Conservation (phyloP, 2,888 invertebrate genomes). For the Sesia apiformis region DNA sequence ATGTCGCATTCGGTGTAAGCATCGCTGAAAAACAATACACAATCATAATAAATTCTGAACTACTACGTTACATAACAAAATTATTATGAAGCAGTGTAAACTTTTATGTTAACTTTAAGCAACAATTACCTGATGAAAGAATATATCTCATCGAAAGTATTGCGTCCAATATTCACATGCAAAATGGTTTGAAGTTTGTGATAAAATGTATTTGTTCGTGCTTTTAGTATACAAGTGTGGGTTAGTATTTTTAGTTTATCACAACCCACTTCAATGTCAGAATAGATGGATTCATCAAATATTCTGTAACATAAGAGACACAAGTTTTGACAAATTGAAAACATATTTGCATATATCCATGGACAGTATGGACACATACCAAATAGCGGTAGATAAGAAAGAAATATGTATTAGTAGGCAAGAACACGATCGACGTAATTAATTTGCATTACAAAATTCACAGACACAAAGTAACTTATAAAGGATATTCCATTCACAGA, state of each 20-base stretch:
- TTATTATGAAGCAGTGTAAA: too few species aligned
- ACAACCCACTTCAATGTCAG: conserved; percentile 76
- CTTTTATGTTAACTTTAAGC: too few species aligned
- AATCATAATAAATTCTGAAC: not conserved
- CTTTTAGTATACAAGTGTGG: conserved; percentile 75
- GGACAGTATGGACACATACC: too few species aligned
- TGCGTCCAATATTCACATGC: conserved; percentile 64
- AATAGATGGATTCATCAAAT: conserved; percentile 75
- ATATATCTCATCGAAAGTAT: conserved; percentile 68
- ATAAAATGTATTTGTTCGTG: conserved; percentile 75
- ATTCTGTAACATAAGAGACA: conserved; percentile 58
- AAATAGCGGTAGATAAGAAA: too few species aligned
- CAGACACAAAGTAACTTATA: too few species aligned
- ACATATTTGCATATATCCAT: too few species aligned
- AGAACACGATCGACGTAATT: too few species aligned
- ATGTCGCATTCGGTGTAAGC: conserved; percentile 66
- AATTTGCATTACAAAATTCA: too few species aligned
- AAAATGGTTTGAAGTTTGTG: conserved; percentile 69
- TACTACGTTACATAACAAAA: too few species aligned
- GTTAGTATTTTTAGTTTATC: conserved; percentile 73
- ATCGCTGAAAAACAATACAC: conserved; percentile 45
- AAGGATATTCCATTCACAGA: too few species aligned
- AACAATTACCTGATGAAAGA: conserved; percentile 60
- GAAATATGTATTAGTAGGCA: too few species aligned
- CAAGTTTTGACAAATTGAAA: too few species aligned